These are phyloP conservation scores for Apeltes quadracus DNA, from an alignment of 2,113 vertebrate species.

Conservation along the genomic window DNA sequence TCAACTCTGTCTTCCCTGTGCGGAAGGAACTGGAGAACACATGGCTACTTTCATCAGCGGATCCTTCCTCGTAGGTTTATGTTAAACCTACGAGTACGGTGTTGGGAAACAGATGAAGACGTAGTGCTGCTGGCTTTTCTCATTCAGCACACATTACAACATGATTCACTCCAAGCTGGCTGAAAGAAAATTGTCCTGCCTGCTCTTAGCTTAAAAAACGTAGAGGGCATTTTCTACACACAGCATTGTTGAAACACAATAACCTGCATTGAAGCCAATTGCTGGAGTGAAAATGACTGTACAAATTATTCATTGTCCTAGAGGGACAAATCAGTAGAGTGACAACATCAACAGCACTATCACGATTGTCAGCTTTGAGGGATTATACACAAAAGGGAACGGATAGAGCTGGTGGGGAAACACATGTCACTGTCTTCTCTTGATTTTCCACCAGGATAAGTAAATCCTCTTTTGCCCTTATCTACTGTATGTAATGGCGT, in stretches of 20 bases:
- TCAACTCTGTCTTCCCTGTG: not conserved
- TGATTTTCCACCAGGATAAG: slow-evolving; percentile 50
- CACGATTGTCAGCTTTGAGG: slow-evolving; percentile 64
- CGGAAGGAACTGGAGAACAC: slow-evolving; percentile 40
- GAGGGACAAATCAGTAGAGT: slow-evolving; percentile 55
- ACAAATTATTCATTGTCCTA: slow-evolving; percentile 63
- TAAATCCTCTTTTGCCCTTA: slow-evolving; percentile 35
- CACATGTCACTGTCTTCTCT: slow-evolving; percentile 45
- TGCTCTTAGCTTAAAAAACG: slow-evolving; percentile 33
- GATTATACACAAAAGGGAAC: too few species aligned
- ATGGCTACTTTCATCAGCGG: slow-evolving; percentile 63
- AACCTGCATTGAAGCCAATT: slow-evolving; percentile 58
- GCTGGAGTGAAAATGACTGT: slow-evolving; percentile 43
- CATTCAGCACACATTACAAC: slow-evolving; percentile 38
- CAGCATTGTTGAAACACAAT: slow-evolving; percentile 67
- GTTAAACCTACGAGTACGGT: slow-evolving; percentile 71
- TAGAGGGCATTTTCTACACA: slow-evolving; percentile 9
- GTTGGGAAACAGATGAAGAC: slow-evolving; percentile 52
- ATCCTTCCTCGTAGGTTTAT: slow-evolving; percentile 46
- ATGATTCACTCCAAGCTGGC: slow-evolving; percentile 44
- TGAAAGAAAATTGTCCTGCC: slow-evolving; percentile 60
- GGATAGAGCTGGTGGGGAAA: slow-evolving; percentile 49
- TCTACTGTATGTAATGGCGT: slow-evolving; percentile 40
- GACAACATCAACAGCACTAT: slow-evolving; percentile 62
- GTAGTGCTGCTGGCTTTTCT: slow-evolving; percentile 47